These are phyloP conservation scores for Heliconius hewitsoni DNA, from an alignment of 1,140 invertebrate species.

Conservation along the genomic window DNA sequence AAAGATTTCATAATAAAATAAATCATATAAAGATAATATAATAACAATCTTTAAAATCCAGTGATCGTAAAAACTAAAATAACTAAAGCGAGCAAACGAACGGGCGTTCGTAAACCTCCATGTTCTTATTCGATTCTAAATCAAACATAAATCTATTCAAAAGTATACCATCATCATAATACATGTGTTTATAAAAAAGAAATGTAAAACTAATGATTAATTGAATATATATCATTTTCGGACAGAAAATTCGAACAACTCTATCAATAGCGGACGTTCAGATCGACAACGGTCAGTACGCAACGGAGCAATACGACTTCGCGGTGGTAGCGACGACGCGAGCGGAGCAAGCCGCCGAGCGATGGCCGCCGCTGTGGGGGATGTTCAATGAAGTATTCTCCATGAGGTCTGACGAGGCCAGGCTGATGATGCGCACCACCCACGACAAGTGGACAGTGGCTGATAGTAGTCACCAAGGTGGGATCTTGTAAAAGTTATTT, in stretches of 20 bases:
- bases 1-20: too few relatives aligned
- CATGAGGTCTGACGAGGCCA: constrained; percentile 29
- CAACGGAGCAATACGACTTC: constrained; percentile 64
- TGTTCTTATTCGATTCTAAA: too few relatives aligned
- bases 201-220: too few relatives aligned
- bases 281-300: constrained; percentile 65
- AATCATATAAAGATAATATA: too few relatives aligned
- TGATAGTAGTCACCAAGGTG: constrained; percentile 42
- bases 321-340: constrained; percentile 62
- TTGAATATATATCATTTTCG: neutral
- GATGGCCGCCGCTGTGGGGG: constrained; percentile 60
- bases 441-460: constrained; percentile 51
- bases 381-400: constrained; percentile 49
- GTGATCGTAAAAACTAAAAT: too few relatives aligned
- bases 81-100: too few relatives aligned
- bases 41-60: too few relatives aligned
- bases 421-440: constrained; percentile 41
- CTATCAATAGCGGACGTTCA: constrained; percentile 57
- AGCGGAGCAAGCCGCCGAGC: constrained; percentile 23
- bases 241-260: constrained; percentile 49
- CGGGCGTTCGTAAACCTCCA: too few relatives aligned
- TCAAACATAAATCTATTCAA: too few relatives aligned
- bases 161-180: too few relatives aligned
- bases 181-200: too few relatives aligned
- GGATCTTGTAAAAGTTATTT: neutral